A percentile compares a stretch with the other conserved stretches of the same genome.
phyloP scores from a whole-genome alignment of 2,888 invertebrate species.

The Rutpela maculata region DNA sequence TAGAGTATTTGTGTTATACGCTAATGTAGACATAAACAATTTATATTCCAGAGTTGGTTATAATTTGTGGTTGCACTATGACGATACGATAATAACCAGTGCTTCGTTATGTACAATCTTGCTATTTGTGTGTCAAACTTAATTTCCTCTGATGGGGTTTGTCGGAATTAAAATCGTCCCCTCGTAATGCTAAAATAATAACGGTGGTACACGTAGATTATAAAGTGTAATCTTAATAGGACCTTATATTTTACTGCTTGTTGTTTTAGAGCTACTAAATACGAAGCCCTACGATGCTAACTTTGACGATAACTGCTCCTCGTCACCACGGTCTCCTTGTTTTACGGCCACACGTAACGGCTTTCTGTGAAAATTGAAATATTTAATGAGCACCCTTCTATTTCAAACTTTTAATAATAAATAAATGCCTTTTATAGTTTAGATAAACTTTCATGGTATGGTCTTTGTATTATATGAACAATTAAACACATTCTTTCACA shows the following conservation, averaged over 20 bases:
- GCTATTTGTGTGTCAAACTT: conserved; percentile 60
- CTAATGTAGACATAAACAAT: conserved; percentile 51
- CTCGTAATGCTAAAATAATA: conserved; percentile 59
- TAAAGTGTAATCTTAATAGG: conserved; percentile 65
- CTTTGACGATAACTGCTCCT: conserved; percentile 62
- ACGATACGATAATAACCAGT: conserved; percentile 51
- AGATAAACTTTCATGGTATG: conserved; percentile 8
- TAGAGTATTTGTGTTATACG: not conserved
- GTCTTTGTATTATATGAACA: conserved; percentile 24
- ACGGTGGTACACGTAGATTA: conserved; percentile 61
- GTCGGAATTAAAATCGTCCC: conserved; percentile 59
- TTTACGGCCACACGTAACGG: conserved; percentile 66
- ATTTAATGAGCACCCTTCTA: conserved; percentile 62
- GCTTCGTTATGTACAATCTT: conserved; percentile 55
- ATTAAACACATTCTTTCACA: conserved; percentile 7
- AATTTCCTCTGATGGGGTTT: conserved; percentile 58
- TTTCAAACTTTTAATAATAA: conserved; percentile 59
- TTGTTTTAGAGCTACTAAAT: conserved; percentile 64
- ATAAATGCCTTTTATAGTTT: conserved; percentile 42
- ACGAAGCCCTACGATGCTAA: conserved; percentile 52
- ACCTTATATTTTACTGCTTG: conserved; percentile 62
- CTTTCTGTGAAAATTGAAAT: conserved; percentile 68
- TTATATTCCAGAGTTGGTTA: conserved; percentile 46
- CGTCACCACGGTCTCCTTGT: conserved; percentile 62
- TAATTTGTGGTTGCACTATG: conserved; percentile 49